Evolutionary conservation across 2,797 vertebrate species (phyloP).

Genomic region (Chelmon rostratus): DNA sequence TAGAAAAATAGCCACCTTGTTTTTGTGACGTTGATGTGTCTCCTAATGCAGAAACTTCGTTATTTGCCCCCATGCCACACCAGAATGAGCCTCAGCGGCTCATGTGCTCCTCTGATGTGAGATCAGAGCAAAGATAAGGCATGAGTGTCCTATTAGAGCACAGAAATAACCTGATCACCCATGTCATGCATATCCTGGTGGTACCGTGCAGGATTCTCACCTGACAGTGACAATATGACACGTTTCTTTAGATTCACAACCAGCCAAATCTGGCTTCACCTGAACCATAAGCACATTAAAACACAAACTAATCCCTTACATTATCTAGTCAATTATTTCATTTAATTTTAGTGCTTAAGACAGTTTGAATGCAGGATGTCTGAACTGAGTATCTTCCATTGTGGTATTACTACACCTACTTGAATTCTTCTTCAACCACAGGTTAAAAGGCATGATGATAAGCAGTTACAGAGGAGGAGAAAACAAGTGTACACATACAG

Average conservation of each 20-base stretch:
- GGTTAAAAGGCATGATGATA: neutral
- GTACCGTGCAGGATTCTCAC: too few relatives aligned
- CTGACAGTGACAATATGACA: neutral
- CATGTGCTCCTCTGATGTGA: too few relatives aligned
- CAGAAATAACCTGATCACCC: neutral
- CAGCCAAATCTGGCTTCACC: neutral
- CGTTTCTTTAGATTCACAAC: neutral
- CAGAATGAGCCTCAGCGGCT: too few relatives aligned
- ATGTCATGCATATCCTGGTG: neutral
- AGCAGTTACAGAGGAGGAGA: neutral
- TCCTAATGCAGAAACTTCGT: too few relatives aligned
- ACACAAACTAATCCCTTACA: neutral
- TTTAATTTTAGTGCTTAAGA: neutral
- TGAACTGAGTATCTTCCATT: neutral
- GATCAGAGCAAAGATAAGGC: too few relatives aligned
- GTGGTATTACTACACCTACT: neutral
- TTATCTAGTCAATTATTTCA: neutral
- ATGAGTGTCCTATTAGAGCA: neutral
- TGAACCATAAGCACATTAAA: neutral
- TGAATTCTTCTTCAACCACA: neutral
- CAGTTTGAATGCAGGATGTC: neutral
- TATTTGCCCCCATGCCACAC: too few relatives aligned
- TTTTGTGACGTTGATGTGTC: neutral
- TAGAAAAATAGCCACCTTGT: neutral
- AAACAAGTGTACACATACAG: neutral